These are phyloP conservation scores for Hydropotes inermis DNA, from an alignment of 2,113 vertebrate genomes.

Conservation along the genomic window DNA sequence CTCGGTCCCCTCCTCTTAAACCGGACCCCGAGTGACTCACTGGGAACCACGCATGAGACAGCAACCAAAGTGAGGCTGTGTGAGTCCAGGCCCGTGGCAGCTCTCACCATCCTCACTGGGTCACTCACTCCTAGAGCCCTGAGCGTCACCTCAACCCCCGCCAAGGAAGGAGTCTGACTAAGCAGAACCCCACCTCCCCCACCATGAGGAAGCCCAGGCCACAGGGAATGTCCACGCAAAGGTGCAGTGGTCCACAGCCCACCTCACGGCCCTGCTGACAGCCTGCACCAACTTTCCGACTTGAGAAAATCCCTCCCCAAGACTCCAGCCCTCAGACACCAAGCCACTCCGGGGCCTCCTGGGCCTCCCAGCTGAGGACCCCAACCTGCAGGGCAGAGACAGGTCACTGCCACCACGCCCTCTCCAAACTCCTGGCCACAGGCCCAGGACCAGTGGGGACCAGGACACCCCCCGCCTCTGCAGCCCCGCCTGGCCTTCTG, in stretches of 20 bases:
- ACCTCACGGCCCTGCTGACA: neutral
- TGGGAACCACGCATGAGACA: neutral
- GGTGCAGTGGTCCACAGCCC: neutral
- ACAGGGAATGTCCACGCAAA: neutral
- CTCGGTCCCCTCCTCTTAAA: neutral
- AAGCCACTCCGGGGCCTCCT: no score
- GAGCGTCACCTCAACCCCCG: neutral
- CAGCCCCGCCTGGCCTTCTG: neutral
- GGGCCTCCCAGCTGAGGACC: neutral
- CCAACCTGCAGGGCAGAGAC: neutral
- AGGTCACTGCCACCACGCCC: neutral
- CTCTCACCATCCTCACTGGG: neutral
- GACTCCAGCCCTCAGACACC: neutral
- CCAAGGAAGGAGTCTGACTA: neutral
- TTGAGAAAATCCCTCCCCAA: neutral
- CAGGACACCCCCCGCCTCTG: no score
- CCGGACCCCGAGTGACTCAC: neutral
- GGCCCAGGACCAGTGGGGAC: accelerated
- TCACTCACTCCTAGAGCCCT: neutral
- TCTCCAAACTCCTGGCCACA: neutral
- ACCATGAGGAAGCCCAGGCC: neutral
- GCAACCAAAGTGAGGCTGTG: neutral
- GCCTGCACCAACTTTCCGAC: neutral
- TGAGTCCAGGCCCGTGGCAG: neutral
- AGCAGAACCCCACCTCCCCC: accelerated